Evolutionary conservation across 2,888 invertebrate species (phyloP).

Genomic region (Synanthedon tipuliformis): DNA sequence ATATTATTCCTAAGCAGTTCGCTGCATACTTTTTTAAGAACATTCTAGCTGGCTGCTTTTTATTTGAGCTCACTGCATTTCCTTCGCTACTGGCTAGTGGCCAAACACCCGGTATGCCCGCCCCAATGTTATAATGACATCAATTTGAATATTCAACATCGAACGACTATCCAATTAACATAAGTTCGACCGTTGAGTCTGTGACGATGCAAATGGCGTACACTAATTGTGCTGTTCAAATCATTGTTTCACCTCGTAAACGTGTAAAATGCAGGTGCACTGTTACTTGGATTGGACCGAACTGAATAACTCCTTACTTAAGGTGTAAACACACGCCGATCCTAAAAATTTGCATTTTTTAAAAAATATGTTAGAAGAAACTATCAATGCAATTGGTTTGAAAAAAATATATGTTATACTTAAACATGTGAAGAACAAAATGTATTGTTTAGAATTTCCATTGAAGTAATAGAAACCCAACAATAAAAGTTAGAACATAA

Average conservation of each 20-base stretch:
- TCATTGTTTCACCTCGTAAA: conserved; percentile 28
- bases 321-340: too few species aligned
- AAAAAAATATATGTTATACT: too few species aligned
- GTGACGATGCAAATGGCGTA: conserved; percentile 60
- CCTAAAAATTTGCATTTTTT: too few species aligned
- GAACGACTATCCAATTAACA: conserved; percentile 66
- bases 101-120: conserved; percentile 46
- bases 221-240: conserved; percentile 50
- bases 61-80: conserved; percentile 62
- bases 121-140: conserved; percentile 70
- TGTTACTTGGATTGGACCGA: neutral
- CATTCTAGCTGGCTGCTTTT: conserved; percentile 17
- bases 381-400: too few species aligned
- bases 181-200: conserved; percentile 67
- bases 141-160: conserved; percentile 70
- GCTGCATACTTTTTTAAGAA: too few species aligned
- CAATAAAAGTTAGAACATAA: too few species aligned
- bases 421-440: too few species aligned
- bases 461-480: too few species aligned
- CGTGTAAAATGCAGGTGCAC: neutral
- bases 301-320: too few species aligned
- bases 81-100: conserved; percentile 54
- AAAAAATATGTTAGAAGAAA: too few species aligned
- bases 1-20: too few species aligned
- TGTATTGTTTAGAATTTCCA: too few species aligned